Percentiles rank a stretch among this genome's conserved stretches.
phyloP scores from a whole-genome alignment of 92 coral and sea anemone genomes.

The Epizoanthus scotinus region DNA sequence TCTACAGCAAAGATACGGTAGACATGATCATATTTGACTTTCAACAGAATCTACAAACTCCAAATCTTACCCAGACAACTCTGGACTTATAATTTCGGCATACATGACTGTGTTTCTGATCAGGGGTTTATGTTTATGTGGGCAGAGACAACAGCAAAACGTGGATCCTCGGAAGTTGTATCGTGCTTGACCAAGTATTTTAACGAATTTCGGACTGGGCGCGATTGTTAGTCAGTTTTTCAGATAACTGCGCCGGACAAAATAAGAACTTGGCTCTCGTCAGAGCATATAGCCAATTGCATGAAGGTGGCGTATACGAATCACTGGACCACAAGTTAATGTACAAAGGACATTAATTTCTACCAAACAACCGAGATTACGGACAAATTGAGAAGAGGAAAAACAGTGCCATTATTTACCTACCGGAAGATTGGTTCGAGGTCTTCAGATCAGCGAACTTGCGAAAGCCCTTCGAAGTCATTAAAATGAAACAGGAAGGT shows the following conservation, averaged over 20 bases:
- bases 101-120: slow-evolving; percentile 44
- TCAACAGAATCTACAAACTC: slow-evolving; percentile 48
- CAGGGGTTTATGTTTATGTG: slow-evolving; percentile 37
- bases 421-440: background rate
- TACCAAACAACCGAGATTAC: background rate
- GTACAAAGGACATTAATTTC: too few relatives aligned
- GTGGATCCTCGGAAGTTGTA: background rate
- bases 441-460: background rate
- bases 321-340: too few relatives aligned
- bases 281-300: background rate
- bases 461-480: background rate
- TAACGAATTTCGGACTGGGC: background rate
- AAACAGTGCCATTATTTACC: background rate
- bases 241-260: background rate
- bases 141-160: background rate
- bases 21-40: slow-evolving; percentile 47
- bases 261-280: background rate
- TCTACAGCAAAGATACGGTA: background rate
- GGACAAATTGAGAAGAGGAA: background rate
- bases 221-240: too few relatives aligned
- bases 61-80: slow-evolving; percentile 33
- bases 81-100: slow-evolving; percentile 51
- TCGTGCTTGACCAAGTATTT: background rate
- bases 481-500: background rate
- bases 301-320: too few relatives aligned